Base-by-base conservation (phyloP, 2,797 vertebrate genomes). In the Poecile montanus region DNA sequence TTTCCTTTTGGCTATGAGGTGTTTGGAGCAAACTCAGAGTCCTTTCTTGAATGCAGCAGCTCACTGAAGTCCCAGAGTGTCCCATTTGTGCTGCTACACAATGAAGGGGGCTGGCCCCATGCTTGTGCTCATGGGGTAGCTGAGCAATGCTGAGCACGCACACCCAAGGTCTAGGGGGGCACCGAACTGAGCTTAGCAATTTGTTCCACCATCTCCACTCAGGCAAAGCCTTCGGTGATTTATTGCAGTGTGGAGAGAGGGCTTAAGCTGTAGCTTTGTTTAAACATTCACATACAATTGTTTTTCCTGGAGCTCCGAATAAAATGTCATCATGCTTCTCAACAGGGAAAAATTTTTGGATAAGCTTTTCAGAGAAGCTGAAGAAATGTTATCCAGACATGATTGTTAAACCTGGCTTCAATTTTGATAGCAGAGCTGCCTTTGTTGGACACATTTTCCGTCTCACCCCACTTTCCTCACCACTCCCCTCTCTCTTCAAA, bases 391-490 rank as follows among this genome's bases (percentile, higher is more conserved):
- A 70, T 86, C 48, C 45, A 88, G 61, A 67, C 34, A 53, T 2
- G 4, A 34, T 3, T 38, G 29, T 32, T 76, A 79, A 93, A 51
- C 38, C 23, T 0, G 0, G 68, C 68, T 80, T 74, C 44, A 36
- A n/a, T 65, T 92, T 78, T 81, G 34, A 25, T 48, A 71, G 45
- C 30, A 91, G 57, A 89, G 21, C 21, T 4, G 3, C 34, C 42
- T 85, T 77, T 76, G 57, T 65, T 4, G 1, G 34, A 36, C n/a
- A 61, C 0, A 0, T 75, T 63, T 89, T 72, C 2, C 0, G 0
- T 36, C 45, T 83, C 6, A 4, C 15, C 23, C 21, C 0, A 2
- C 65, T 90, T 78, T 72, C 56, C n/a, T 84, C 53, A 54, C 48
- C 27, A 12, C 22, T 56, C 25, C n/a, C 16, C 3, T 9, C 40